Evolutionary conservation across 2,888 invertebrate genomes (phyloP).

Genomic region (Prosapia bicincta): DNA sequence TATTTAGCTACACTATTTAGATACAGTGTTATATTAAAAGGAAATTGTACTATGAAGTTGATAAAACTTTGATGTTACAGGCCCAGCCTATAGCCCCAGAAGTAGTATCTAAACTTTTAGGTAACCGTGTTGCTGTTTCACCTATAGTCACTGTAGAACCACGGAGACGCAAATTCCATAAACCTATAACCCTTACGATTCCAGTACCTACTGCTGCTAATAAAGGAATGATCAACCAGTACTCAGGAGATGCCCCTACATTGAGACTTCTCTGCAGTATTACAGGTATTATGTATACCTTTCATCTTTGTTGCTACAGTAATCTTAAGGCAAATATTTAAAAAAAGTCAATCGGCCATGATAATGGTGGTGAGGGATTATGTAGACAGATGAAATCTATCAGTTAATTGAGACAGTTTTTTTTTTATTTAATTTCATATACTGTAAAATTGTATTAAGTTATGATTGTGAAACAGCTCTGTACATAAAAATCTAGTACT

Average conservation of each 20-base stretch:
- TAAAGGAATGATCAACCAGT: constrained; percentile 82
- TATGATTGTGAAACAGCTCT: too few species aligned
- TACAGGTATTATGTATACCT: constrained; percentile 58
- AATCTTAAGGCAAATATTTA: too few species aligned
- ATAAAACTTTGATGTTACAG: constrained; percentile 47
- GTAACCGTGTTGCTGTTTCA: constrained; percentile 94
- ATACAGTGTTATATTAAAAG: too few species aligned
- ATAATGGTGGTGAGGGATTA: too few species aligned
- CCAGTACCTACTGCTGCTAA: constrained; percentile 73
- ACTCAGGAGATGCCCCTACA: constrained; percentile 74
- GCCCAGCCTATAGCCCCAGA: constrained; percentile 92
- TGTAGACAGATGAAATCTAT: too few species aligned
- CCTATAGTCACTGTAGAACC: constrained; percentile 99
- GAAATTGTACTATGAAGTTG: too few species aligned
- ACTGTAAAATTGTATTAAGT: too few species aligned
- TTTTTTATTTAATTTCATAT: too few species aligned
- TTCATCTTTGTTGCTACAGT: not conserved
- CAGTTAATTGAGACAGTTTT: too few species aligned
- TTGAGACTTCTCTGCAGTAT: constrained; percentile 92
- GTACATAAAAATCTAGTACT: too few species aligned
- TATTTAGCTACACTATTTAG: too few species aligned
- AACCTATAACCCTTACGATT: constrained; percentile 95
- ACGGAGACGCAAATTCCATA: constrained; percentile 95
- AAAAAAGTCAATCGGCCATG: too few species aligned
- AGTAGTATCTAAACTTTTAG: constrained; percentile 80